Evolutionary conservation across 2,888 invertebrate genomes (phyloP).

Genomic region (Andrena minutula): DNA sequence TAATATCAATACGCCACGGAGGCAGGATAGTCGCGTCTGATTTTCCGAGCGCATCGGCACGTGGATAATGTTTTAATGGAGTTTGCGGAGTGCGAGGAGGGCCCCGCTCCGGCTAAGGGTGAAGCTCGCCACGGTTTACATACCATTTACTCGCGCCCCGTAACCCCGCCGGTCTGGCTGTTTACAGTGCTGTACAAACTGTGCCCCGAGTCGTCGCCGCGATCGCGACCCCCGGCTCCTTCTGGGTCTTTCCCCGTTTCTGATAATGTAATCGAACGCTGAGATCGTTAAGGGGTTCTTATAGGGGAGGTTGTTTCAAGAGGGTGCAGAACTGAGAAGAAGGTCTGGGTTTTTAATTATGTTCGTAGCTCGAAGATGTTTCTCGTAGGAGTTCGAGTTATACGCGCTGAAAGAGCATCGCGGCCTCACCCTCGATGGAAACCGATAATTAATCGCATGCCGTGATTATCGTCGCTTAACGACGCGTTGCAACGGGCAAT

Average conservation of each 20-base stretch:
- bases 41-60: constrained; percentile 85
- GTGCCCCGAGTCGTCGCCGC: constrained; percentile 47
- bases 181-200: constrained; percentile 84
- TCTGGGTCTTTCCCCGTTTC: neutral
- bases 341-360: too few relatives aligned
- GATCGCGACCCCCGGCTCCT: constrained; percentile 15
- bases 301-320: too few relatives aligned
- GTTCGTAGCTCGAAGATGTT: too few relatives aligned
- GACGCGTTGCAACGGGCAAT: constrained; percentile 47
- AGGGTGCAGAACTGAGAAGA: too few relatives aligned
- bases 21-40: constrained; percentile 81
- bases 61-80: constrained; percentile 85
- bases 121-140: constrained; percentile 83
- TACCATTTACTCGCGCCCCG: constrained; percentile 84
- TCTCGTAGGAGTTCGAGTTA: too few relatives aligned
- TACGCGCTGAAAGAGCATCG: neutral
- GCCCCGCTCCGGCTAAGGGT: constrained; percentile 78
- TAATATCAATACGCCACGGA: constrained; percentile 76
- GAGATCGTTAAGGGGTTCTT: constrained; percentile 2
- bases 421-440: neutral
- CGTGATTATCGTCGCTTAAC: constrained; percentile 56
- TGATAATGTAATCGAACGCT: neutral
- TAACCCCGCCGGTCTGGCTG: constrained; percentile 76
- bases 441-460: constrained; percentile 41
- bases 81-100: constrained; percentile 82